Conservation (phyloP, 1,140 invertebrate genomes). For the Papilio machaon region DNA sequence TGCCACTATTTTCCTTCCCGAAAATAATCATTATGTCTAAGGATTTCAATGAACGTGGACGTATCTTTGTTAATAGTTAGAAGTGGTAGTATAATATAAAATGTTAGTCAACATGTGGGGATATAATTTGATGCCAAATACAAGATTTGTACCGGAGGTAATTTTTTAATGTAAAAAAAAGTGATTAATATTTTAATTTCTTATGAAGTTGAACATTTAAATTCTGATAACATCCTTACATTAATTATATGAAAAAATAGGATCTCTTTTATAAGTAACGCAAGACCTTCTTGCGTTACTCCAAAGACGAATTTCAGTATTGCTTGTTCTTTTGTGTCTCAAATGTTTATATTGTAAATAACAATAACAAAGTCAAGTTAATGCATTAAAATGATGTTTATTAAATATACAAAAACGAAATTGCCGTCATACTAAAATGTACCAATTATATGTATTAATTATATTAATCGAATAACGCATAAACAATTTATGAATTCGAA, state of each 20-base stretch:
- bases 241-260: too few species aligned
- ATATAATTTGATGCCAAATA: constrained; percentile 42
- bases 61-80: background rate
- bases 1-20: constrained; percentile 29
- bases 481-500: background rate
- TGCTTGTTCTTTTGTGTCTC: too few species aligned
- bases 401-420: too few species aligned
- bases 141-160: constrained; percentile 43
- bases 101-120: constrained; percentile 44
- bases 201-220: background rate
- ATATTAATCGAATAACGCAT: too few species aligned
- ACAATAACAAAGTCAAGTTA: too few species aligned
- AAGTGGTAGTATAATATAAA: background rate
- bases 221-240: too few species aligned
- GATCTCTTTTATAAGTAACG: background rate
- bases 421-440: too few species aligned
- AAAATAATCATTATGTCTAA: constrained; percentile 1
- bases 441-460: too few species aligned
- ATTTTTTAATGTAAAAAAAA: constrained; percentile 4
- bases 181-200: constrained; percentile 32
- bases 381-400: too few species aligned
- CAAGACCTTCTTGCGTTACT: background rate
- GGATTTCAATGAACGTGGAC: background rate
- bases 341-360: too few species aligned
- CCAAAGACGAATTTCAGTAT: too few species aligned